These are phyloP conservation scores for Acrossocheilus fasciatus DNA, from an alignment of 2,797 vertebrate genomes.

Conservation along the genomic window DNA sequence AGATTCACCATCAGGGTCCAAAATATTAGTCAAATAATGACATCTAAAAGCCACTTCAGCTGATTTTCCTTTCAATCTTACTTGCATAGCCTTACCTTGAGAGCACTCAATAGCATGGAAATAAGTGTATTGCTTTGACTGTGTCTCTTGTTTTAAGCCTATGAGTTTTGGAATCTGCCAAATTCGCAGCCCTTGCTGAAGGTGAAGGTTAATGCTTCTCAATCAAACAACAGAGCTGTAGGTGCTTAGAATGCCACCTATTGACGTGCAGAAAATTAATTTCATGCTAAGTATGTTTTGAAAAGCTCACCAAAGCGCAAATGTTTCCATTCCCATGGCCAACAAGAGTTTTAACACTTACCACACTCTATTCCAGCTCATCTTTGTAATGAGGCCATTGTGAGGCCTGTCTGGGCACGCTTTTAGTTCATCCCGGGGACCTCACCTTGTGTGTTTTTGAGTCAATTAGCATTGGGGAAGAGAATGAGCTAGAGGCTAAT, in stretches of 20 bases:
- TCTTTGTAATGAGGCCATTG: slow-evolving; percentile 56
- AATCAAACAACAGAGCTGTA: slow-evolving; percentile 31
- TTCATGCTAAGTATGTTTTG: slow-evolving; percentile 40
- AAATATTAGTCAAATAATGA: slow-evolving; percentile 41
- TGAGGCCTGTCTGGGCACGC: slow-evolving; percentile 41
- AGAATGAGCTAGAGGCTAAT: slow-evolving; percentile 60
- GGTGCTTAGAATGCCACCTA: slow-evolving; percentile 42
- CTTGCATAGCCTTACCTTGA: slow-evolving; percentile 45
- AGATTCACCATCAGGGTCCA: slow-evolving; percentile 26
- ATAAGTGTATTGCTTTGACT: slow-evolving; percentile 53
- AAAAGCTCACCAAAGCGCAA: slow-evolving; percentile 24
- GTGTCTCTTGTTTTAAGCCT: slow-evolving; percentile 14
- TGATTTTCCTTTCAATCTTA: slow-evolving; percentile 50
- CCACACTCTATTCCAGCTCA: slow-evolving; percentile 24
- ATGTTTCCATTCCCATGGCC: slow-evolving; percentile 36
- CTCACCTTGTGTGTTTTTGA: slow-evolving; percentile 56
- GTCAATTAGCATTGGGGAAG: slow-evolving; percentile 57
- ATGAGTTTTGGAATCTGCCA: slow-evolving; percentile 43
- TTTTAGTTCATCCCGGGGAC: slow-evolving; percentile 46
- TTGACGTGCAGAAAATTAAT: slow-evolving; percentile 30
- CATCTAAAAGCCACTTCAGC: slow-evolving; percentile 50
- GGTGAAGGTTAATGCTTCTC: slow-evolving; percentile 52
- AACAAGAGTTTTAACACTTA: slow-evolving; percentile 45
- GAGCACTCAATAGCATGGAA: slow-evolving; percentile 38
- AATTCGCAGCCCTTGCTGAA: slow-evolving; percentile 30